Evolutionary conservation across 1,140 invertebrate species (phyloP).

Genomic region (Protaetia brevitarsis): DNA sequence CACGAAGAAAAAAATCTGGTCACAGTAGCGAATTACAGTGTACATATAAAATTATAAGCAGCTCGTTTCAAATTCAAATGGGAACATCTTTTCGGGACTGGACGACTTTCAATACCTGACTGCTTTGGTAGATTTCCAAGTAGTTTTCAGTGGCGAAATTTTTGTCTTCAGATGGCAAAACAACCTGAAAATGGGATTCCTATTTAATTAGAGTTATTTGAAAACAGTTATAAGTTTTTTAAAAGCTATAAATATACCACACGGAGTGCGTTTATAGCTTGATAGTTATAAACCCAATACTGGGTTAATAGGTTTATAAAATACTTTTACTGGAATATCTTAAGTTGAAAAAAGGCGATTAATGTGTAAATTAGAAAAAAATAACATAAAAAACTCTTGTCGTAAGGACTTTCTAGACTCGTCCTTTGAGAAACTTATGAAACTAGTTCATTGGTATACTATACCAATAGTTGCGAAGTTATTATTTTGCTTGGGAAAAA

Average conservation of each 20-base stretch:
- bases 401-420: no score
- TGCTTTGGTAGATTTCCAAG: constrained; percentile 3
- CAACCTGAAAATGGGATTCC: background rate
- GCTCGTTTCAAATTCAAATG: background rate
- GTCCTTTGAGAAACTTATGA: no score
- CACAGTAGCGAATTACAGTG: background rate
- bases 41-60: background rate
- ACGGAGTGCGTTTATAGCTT: no score
- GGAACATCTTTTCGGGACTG: background rate
- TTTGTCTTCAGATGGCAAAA: constrained; percentile 3
- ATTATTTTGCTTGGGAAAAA: background rate
- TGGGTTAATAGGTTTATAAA: no score
- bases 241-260: no score
- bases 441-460: no score
- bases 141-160: background rate
- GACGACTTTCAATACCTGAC: background rate
- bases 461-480: background rate
- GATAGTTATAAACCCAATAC: no score
- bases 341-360: no score
- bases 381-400: no score
- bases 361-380: no score
- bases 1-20: background rate
- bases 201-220: background rate
- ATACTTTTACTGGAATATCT: no score
- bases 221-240: no score